These are phyloP conservation scores for Seira sanloemensis DNA, from an alignment of 2,888 invertebrate genomes.

Conservation along the genomic window DNA sequence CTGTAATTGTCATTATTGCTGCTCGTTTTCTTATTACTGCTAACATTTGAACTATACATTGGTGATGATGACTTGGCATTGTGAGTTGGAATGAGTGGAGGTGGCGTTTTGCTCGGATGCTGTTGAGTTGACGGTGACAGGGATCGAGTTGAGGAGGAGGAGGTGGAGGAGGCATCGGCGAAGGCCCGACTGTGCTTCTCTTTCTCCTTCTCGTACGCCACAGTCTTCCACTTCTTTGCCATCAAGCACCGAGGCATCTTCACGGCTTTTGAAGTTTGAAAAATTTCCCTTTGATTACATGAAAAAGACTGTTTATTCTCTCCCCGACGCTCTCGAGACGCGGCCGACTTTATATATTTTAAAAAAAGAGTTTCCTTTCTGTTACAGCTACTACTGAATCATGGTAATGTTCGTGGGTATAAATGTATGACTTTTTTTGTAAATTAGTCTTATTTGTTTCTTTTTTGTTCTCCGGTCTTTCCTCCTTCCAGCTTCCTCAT, in stretches of 20 bases:
- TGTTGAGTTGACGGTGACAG: conserved; percentile 34
- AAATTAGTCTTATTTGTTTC: conserved; percentile 41
- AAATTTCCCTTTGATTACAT: background rate
- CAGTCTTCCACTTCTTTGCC: conserved; percentile 96
- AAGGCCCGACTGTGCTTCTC: conserved; percentile 42
- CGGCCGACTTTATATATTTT: background rate
- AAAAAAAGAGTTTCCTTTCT: background rate
- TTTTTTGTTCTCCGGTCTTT: background rate
- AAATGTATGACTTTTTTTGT: conserved; percentile 25
- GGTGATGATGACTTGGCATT: conserved; percentile 38
- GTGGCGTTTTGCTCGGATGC: conserved; percentile 45
- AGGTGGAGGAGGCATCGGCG: background rate
- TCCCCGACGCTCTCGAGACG: background rate
- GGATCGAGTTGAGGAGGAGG: background rate
- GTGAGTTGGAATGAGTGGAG: conserved; percentile 42
- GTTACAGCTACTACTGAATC: background rate
- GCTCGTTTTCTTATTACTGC: conserved; percentile 14
- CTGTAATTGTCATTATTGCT: conserved; percentile 29
- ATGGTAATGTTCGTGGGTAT: background rate
- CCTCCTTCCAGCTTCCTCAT: conserved; percentile 19
- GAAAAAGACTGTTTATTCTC: conserved; percentile 18
- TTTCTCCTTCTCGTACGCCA: conserved; percentile 80
- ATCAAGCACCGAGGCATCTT: conserved; percentile 96
- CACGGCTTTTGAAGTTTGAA: conserved; percentile 70
- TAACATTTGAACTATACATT: conserved; percentile 26